Evolutionary conservation across 2,113 vertebrate species (phyloP), one percentile per base, ranked within the genome.

Genomic region (Phalacrocorax brasilianus): DNA sequence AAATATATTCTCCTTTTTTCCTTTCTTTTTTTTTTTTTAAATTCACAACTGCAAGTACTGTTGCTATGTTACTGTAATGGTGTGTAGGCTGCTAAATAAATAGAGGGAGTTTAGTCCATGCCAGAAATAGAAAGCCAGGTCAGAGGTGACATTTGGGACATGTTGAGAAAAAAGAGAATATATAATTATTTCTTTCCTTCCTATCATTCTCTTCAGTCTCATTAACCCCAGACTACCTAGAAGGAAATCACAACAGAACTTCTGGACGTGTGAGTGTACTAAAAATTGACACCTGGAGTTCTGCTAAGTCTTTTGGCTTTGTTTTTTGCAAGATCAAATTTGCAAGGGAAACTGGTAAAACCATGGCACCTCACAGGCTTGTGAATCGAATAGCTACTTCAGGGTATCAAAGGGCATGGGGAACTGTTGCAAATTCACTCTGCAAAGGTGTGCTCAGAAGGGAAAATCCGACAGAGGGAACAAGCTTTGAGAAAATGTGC

Each of bases 31-130:
- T 42, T 42, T 85, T 78, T 88, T 89, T 52, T 19, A 70, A 92
- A 71, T 95, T 96, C 94, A 94, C 96, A 93, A 97, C 87, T 91
- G 78, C 89, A 97, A 95, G 91, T 91, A 94, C 93, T 95, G 97
- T 97, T 97, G 97, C 97, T 96, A 97, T 91, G 96, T 97, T 95
- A 96, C 97, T 96, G 87, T 83, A 82, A 87, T 97, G 94, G 93
- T 95, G 94, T 97, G 97, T 97, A 97, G 96, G 97, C 96, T 95
- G 96, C 91, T 97, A 97, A 97, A 95, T 97, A 97, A 97, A 97
- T 97, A 97, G 59, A 96, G 67, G 55, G 89, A 96, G 94, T 95
- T 97, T 83, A 89, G 94, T 88, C 84, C 96, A 94, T 74, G 93
- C 94, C 93, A 97, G 89, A 96, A 97, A 97, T 97, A 97, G 96